These are phyloP conservation scores for Lasioglossum marginatum DNA, from an alignment of 2,888 invertebrate genomes.

Conservation along the genomic window DNA sequence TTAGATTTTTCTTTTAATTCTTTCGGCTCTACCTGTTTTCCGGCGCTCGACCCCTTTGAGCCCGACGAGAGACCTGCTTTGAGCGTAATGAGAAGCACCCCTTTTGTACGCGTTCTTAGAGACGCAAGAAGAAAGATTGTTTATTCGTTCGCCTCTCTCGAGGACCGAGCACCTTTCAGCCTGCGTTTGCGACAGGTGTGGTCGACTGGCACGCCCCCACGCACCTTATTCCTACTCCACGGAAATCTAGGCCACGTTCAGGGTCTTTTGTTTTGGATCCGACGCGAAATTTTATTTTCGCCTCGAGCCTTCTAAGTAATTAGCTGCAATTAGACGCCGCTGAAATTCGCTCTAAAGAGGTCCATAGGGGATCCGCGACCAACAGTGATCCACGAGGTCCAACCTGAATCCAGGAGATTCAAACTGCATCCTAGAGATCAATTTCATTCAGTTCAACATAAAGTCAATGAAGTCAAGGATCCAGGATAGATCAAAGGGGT, in stretches of 20 bases:
- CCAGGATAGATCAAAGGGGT: too few relatives aligned
- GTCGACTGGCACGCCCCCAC: not conserved
- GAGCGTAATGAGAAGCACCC: constrained; percentile 9
- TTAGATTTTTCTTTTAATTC: constrained; percentile 14
- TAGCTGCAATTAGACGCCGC: not conserved
- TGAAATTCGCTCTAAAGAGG: too few relatives aligned
- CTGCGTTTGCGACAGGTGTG: constrained; percentile 6
- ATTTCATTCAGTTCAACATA: too few relatives aligned
- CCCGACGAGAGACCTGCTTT: not conserved
- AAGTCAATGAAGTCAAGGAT: too few relatives aligned
- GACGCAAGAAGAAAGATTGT: constrained; percentile 22
- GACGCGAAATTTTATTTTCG: not conserved
- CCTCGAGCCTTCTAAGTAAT: not conserved
- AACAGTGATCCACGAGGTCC: too few relatives aligned
- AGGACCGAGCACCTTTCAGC: not conserved
- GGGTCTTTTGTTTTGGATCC: too few relatives aligned
- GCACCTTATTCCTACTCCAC: not conserved
- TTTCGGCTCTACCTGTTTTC: not conserved
- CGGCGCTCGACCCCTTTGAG: not conserved
- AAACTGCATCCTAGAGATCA: too few relatives aligned
- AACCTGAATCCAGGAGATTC: too few relatives aligned
- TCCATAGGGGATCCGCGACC: too few relatives aligned
- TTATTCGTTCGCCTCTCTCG: not conserved
- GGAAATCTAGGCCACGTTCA: not conserved
- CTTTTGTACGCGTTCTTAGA: constrained; percentile 13